A percentile compares a stretch with the other conserved stretches of the same genome.
These are phyloP conservation scores for Drosophila mettleri DNA, from an alignment of 2,888 invertebrate species.

Conservation along the genomic window DNA sequence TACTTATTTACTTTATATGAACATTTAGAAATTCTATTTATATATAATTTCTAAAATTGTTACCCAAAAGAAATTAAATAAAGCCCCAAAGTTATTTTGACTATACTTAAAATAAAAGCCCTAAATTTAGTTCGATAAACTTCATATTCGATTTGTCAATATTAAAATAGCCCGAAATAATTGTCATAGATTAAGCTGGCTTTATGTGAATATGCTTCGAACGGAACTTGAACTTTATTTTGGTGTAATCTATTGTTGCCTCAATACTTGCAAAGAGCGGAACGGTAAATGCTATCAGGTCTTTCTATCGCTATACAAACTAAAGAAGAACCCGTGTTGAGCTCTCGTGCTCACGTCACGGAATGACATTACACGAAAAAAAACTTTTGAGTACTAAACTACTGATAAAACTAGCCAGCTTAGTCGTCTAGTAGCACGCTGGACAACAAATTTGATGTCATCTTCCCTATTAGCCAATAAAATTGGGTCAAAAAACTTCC, in stretches of 20 bases:
- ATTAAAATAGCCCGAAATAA: not conserved
- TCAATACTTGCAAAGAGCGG: not conserved
- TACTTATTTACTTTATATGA: not conserved
- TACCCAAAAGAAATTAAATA: too few relatives aligned
- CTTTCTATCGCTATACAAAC: not conserved
- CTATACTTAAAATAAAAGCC: too few relatives aligned
- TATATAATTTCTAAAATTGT: too few relatives aligned
- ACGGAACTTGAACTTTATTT: not conserved
- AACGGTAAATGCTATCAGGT: constrained; percentile 4
- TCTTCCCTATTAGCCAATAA: not conserved
- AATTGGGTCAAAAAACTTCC: not conserved
- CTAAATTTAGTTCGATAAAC: too few relatives aligned
- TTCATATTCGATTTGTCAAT: not conserved
- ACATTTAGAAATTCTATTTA: too few relatives aligned
- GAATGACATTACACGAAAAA: not conserved
- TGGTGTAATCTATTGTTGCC: not conserved
- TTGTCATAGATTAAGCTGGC: not conserved
- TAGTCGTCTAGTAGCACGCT: too few relatives aligned
- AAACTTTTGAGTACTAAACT: not conserved
- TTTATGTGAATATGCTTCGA: not conserved
- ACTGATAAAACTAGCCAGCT: too few relatives aligned
- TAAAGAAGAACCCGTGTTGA: not conserved
- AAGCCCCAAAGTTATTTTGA: too few relatives aligned
- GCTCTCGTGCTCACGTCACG: not conserved
- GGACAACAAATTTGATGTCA: not conserved